A percentile compares a stretch with the other conserved stretches of the same genome.
Conservation (phyloP, 2,113 vertebrate genomes). For the Hystrix cristata region DNA sequence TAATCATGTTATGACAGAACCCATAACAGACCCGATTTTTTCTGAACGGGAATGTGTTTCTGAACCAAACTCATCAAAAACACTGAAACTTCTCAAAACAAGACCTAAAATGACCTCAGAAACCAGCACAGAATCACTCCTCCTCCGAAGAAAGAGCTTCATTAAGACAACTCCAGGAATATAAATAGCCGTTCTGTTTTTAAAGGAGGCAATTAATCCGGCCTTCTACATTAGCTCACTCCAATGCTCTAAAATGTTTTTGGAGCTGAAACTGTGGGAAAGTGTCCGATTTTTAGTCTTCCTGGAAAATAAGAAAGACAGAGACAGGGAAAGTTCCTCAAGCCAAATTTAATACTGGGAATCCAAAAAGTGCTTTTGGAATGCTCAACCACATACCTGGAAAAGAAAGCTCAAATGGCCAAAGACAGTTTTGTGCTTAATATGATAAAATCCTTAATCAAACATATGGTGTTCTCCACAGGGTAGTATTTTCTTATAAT, state of each 20-base stretch:
- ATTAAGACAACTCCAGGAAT: slow-evolving; percentile 72
- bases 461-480: slow-evolving; percentile 34
- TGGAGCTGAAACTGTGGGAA: neutral
- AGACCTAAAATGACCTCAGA: slow-evolving; percentile 68
- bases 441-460: slow-evolving; percentile 60
- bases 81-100: slow-evolving; percentile 66
- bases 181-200: slow-evolving; percentile 77
- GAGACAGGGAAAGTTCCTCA: neutral
- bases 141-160: slow-evolving; percentile 66
- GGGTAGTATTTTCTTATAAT: slow-evolving; percentile 28
- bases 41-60: slow-evolving; percentile 26
- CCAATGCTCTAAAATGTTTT: slow-evolving; percentile 60
- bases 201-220: slow-evolving; percentile 74
- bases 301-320: slow-evolving; percentile 50
- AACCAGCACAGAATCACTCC: slow-evolving; percentile 39
- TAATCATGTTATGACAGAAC: slow-evolving; percentile 33
- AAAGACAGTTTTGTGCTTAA: slow-evolving; percentile 35
- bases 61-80: slow-evolving; percentile 60
- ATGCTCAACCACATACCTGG: neutral
- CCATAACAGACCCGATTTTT: neutral
- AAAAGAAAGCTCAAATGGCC: slow-evolving; percentile 4
- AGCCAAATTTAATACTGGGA: slow-evolving; percentile 47
- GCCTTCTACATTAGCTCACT: slow-evolving; percentile 61
- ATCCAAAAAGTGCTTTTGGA: slow-evolving; percentile 44
- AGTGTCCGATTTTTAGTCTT: slow-evolving; percentile 54